Base-by-base conservation (phyloP, 2,113 vertebrate genomes). In the Peromyscus californicus region DNA sequence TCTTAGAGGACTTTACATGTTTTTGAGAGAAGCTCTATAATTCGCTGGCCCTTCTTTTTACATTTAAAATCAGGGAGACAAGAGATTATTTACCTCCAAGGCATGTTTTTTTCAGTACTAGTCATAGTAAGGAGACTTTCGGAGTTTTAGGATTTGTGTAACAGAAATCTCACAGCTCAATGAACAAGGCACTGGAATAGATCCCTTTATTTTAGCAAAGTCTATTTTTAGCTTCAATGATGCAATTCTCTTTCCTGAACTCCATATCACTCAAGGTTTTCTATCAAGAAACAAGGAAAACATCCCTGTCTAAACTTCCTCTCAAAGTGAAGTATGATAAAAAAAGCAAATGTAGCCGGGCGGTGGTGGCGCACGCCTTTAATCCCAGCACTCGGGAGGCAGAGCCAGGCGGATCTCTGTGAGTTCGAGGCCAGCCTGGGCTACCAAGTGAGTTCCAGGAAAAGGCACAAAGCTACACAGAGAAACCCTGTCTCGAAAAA, bases 211-310 rank as follows among this genome's bases (percentile, higher is more conserved):
- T 75, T 97, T 88, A 96, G 94, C 78, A 83, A 91, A 96, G 57
- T 87, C 95, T 97, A 92, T 98, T 97, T 97, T 70, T 95, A 85
- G 57, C 67, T 90, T 94, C 67, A 91, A 21, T 94, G 94, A 97
- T 2, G 3, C 48, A 95, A 78, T 59, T 82, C 75, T 96, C 76
- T 86, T 95, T 89, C 48, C 33, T 72, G 61, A 97, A 79, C 48
- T 79, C 45, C 69, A 45, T 90, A 91, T 92, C 36, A 92, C 67
- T 82, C 76, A 85, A 96, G 78, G 51, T 93, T 95, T 96, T 89
- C 96, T 95, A 97, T 63, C 54, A 78, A 89, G 59, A 93, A 97
- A 89, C 72, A 96, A 86, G 74, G 51, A 92, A 96, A 94, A 70
- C 48, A 90, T 89, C 65, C 89, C 48, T 74, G 82, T 67, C 22